Conservation (phyloP, 2,888 invertebrate species). For the Limnephilus rhombicus region DNA sequence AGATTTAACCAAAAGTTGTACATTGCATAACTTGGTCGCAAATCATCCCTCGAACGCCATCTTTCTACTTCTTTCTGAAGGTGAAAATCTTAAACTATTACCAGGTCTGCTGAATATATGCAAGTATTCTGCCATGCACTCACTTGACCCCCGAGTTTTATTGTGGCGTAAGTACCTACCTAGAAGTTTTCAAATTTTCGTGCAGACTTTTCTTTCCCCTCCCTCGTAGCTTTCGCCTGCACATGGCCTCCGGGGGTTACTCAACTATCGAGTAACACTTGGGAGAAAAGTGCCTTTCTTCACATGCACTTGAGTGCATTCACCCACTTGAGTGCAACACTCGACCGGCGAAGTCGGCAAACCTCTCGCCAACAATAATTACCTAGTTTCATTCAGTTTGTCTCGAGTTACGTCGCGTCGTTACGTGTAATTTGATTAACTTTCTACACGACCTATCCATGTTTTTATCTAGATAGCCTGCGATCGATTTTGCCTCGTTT, state of each 20-base stretch:
- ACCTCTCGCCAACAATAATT: constrained; percentile 25
- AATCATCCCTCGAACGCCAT: neutral
- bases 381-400: constrained; percentile 32
- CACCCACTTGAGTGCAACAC: constrained; percentile 50
- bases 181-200: neutral
- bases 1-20: neutral
- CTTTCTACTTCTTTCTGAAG: neutral
- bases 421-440: constrained; percentile 14
- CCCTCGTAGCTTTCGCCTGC: constrained; percentile 29
- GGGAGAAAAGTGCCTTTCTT: constrained; percentile 62
- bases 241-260: constrained; percentile 51
- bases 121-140: neutral
- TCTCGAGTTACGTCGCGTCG: constrained; percentile 14
- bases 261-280: constrained; percentile 55
- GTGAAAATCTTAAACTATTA: neutral
- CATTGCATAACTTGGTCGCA: neutral
- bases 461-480: neutral
- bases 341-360: constrained; percentile 31
- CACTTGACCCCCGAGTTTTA: neutral
- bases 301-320: constrained; percentile 55
- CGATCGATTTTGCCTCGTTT: neutral
- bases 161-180: neutral
- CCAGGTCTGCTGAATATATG: neutral
- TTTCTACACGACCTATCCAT: constrained; percentile 29
- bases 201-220: neutral